Evolutionary conservation across 2,797 vertebrate species (phyloP).

Genomic region (Cyprinodon diabolis): DNA sequence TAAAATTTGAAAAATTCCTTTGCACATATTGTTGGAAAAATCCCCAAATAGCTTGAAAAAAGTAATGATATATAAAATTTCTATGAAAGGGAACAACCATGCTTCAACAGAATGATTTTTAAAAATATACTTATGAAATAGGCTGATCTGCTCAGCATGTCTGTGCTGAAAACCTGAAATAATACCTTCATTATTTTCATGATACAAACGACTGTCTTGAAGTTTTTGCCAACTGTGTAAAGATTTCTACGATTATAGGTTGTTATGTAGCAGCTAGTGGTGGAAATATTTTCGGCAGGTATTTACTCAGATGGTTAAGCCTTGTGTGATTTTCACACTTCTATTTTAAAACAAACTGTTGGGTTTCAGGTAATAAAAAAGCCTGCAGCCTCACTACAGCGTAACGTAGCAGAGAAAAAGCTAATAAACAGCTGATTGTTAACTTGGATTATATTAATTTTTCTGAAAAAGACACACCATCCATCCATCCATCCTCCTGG

Average conservation of each 20-base stretch:
- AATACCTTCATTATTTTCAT: background rate
- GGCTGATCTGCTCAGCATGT: too few relatives aligned
- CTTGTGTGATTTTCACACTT: background rate
- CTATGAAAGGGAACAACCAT: too few relatives aligned
- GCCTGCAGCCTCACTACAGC: background rate
- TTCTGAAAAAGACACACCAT: too few relatives aligned
- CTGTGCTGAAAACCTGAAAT: background rate
- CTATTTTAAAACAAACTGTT: background rate
- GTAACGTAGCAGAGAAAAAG: background rate
- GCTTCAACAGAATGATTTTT: too few relatives aligned
- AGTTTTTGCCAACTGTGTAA: background rate
- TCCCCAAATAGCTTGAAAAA: too few relatives aligned
- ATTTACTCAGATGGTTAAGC: constrained; percentile 1
- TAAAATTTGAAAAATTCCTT: too few relatives aligned
- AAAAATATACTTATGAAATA: too few relatives aligned
- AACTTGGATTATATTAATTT: constrained; percentile 11
- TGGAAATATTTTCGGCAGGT: background rate
- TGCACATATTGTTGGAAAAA: too few relatives aligned
- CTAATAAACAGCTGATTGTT: constrained; percentile 22
- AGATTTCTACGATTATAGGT: background rate
- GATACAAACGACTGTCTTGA: background rate
- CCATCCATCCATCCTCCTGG: too few relatives aligned
- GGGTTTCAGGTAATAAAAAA: background rate
- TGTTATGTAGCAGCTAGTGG: background rate
- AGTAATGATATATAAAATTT: too few relatives aligned